A percentile compares a stretch with the other conserved stretches of the same genome.
These are phyloP conservation scores for Dendrolimus punctatus DNA, from an alignment of 1,140 invertebrate genomes.

Conservation along the genomic window DNA sequence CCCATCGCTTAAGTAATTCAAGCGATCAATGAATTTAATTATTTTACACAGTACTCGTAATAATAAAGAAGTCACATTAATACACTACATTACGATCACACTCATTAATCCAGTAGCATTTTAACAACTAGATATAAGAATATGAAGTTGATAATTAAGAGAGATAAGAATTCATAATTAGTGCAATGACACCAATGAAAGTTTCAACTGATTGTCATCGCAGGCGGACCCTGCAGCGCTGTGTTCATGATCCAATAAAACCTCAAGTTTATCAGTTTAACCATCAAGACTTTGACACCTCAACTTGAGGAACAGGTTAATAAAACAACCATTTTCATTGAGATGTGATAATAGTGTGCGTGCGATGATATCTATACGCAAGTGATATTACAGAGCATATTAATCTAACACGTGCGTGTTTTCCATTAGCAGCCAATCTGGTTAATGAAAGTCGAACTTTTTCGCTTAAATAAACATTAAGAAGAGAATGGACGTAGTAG, in stretches of 20 bases:
- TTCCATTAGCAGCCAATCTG: conserved; percentile 48
- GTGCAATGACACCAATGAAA: conserved; percentile 12
- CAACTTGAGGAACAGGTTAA: conserved; percentile 37
- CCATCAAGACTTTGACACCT: conserved; percentile 34
- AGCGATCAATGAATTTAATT: too few relatives aligned
- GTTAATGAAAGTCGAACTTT: conserved; percentile 56
- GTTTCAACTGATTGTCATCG: conserved; percentile 6
- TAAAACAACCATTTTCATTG: conserved; percentile 31
- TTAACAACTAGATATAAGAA: not conserved
- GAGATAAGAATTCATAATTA: conserved; percentile 13
- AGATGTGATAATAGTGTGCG: conserved; percentile 43
- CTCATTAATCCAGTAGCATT: too few relatives aligned
- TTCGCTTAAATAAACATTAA: conserved; percentile 64
- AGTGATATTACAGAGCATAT: conserved; percentile 15
- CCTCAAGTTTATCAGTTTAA: conserved; percentile 27
- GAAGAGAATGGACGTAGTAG: conserved; percentile 37
- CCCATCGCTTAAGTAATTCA: too few relatives aligned
- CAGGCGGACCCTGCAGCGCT: conserved; percentile 8
- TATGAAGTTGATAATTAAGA: not conserved
- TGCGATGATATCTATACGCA: conserved; percentile 32
- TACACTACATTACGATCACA: too few relatives aligned
- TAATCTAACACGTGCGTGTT: conserved; percentile 44
- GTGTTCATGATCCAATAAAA: conserved; percentile 13
- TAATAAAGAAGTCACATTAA: too few relatives aligned
- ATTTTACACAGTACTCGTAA: too few relatives aligned